Percentiles rank a stretch among this genome's conserved stretches.
These are phyloP conservation scores for Ochropleura plecta DNA, from an alignment of 2,888 invertebrate genomes.

Conservation along the genomic window DNA sequence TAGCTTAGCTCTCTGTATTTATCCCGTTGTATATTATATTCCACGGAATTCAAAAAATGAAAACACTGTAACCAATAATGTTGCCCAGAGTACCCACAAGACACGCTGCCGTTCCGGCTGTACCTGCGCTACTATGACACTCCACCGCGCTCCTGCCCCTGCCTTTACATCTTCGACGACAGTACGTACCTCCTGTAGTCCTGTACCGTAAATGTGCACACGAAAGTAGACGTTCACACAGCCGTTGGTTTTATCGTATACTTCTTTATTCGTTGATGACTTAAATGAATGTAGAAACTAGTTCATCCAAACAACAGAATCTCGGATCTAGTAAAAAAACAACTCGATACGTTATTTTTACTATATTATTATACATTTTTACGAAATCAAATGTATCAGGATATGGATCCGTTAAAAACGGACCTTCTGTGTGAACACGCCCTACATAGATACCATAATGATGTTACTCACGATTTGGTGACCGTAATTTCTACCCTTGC, in stretches of 20 bases:
- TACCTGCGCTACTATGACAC: conserved; percentile 77
- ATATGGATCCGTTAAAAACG: too few relatives aligned
- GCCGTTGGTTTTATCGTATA: background rate
- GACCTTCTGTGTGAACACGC: too few relatives aligned
- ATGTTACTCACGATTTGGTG: background rate
- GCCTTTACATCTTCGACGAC: conserved; percentile 55
- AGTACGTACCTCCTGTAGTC: conserved; percentile 51
- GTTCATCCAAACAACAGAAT: too few relatives aligned
- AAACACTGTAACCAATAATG: background rate
- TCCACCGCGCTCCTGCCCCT: conserved; percentile 66
- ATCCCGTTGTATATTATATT: background rate
- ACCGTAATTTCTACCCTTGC: background rate
- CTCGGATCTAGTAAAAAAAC: too few relatives aligned
- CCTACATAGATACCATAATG: too few relatives aligned
- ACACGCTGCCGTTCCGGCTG: conserved; percentile 78
- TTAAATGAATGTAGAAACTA: too few relatives aligned
- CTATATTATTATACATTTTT: too few relatives aligned
- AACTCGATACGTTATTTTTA: too few relatives aligned
- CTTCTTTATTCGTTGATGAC: too few relatives aligned
- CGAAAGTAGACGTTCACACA: too few relatives aligned
- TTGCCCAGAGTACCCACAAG: conserved; percentile 70
- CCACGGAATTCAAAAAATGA: background rate
- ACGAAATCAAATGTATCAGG: too few relatives aligned
- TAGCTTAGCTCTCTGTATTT: background rate
- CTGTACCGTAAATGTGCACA: background rate